Base-by-base conservation (phyloP, 2,797 vertebrate species). In the Trachurus trachurus region DNA sequence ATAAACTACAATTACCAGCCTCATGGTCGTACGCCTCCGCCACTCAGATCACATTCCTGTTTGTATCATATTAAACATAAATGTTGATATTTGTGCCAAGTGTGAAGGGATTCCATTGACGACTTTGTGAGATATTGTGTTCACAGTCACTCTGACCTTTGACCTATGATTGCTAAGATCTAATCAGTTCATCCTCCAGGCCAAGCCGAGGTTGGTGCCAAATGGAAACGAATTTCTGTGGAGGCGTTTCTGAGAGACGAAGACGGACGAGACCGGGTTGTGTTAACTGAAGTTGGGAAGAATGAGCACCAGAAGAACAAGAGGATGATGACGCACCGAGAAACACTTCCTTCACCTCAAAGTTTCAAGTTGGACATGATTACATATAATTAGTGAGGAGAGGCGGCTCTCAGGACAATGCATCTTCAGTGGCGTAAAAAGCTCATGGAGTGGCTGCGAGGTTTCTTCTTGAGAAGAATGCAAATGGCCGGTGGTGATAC, bases 301-400 rank as follows among this genome's bases (percentile, higher is more conserved):
- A 53, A 57, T 66, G 13, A 40, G 22, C 50, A 66, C 47, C 21
- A 13, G 29, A 52, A 40, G 73, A 61, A 50, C 31, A 64, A 26
- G 12, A 42, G 29, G 70, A 40, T 54, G 61, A 80, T 76, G 79
- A 86, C 21, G 82, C 79, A 79, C 44, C 21, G n/a, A 56, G 34
- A 37, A 74, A 67, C 68, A 37, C 57, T 40, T 63, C 19, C 47
- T 57, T 71, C 37, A 19, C 4, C 54, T 42, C 47, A 16, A 56
- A 67, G 53, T 64, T 76, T 81, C 71, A 70, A 66, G 81, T 71
- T 67, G 63, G 59, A 78, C 59, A 1, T 66, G 73, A 92, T 90
- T 81, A 82, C 69, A 66, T 69, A 72, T 73, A 87, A 91, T 90
- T 88, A 82, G 2, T 0, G 47, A 60, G 49, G 34, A 79, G 79